Percentiles rank a stretch among this genome's conserved stretches.
Conservation (phyloP, 2,113 vertebrate species). For the Ginglymostoma cirratum region DNA sequence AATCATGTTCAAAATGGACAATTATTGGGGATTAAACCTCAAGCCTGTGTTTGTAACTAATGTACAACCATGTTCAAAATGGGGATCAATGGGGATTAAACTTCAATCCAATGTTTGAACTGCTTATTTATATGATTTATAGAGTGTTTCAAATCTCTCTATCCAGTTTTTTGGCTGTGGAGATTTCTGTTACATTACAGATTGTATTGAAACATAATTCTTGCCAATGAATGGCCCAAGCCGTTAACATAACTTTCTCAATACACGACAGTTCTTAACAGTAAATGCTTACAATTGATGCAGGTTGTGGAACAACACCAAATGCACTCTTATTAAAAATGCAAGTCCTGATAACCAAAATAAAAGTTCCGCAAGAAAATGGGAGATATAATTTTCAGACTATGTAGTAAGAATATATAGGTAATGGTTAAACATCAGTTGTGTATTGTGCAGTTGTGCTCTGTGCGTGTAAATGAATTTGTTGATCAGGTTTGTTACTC, state of each 20-base stretch:
- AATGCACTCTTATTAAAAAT: neutral
- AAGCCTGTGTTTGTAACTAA: neutral
- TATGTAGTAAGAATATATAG: neutral
- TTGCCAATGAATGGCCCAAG: neutral
- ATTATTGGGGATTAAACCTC: neutral
- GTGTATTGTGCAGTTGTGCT: neutral
- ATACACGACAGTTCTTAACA: neutral
- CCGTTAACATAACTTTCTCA: neutral
- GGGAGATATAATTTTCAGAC: neutral
- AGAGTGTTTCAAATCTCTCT: too few relatives aligned
- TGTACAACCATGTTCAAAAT: neutral
- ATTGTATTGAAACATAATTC: neutral
- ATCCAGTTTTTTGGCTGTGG: neutral
- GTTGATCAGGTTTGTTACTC: too few relatives aligned
- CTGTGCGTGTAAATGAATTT: neutral
- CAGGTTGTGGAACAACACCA: neutral
- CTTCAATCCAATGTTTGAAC: neutral
- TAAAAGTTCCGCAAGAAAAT: neutral
- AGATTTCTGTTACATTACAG: too few relatives aligned
- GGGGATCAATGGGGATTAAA: neutral
- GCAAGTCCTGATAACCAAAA: neutral
- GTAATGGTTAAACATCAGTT: constrained; percentile 1
- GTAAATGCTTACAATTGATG: neutral
- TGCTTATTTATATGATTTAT: too few relatives aligned
- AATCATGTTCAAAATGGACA: neutral